Evolutionary conservation across 2,797 vertebrate species (phyloP), one percentile per base, ranked within the genome.

Genomic region (Micrastur ruficollis): DNA sequence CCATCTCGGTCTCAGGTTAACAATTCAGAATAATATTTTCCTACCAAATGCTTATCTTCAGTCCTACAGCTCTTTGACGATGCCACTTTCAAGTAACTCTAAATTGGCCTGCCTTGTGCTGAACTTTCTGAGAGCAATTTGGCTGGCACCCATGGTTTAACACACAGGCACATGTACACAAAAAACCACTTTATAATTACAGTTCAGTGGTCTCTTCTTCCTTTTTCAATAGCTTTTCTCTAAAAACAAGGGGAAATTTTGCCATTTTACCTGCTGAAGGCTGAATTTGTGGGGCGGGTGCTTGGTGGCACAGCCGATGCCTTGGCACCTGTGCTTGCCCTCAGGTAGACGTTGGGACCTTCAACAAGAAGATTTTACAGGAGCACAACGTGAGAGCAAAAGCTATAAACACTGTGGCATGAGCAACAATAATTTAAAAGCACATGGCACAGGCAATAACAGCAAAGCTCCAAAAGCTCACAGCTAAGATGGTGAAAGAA

Each of bases 301-400:
- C 61, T 84, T 2, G 1, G 73, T 0, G 2, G 20, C 23, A 29
- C 38, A 86, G 56, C 20, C 0, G 1, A 26, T 38, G 20, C n/a
- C 34, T 40, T 0, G 2, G 59, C 49, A 42, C 42, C 73, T 4
- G 1, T 0, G 1, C 12, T 44, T 31, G 29, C 55, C 8, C 1
- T 36, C 49, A 36, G 25, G 44, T 29, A 66, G 59, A 71, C 23
- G 31, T 74, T 14, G 34, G 38, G 36, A 20, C 49, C 32, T 82
- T 58, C 74, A 80, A 49, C 27, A 53, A 58, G 2, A 27, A 71
- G 36, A 31, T 40, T 75, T 85, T 65, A 42, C 32, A 70, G 23
- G 21, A 11, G 68, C 2, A 1, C 8, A 5, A 47, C 36, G 42
- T 49, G 36, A 85, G n/a, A 79, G 44, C 40, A 81, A 78, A 88